phyloP scores from a whole-genome alignment of 2,888 invertebrate species.

The Watsonalla binaria region DNA sequence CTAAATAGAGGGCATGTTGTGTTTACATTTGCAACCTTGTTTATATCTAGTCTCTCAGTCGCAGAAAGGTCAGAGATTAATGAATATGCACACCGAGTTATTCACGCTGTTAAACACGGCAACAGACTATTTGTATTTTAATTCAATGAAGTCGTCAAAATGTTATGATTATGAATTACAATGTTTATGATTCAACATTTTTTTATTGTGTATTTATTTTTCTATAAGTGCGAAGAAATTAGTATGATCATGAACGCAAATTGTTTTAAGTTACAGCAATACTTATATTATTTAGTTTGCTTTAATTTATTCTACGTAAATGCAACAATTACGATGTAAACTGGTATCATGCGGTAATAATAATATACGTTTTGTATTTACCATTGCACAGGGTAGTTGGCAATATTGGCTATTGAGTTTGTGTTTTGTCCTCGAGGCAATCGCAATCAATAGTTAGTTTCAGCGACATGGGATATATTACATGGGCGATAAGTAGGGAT shows the following conservation, averaged over 20 bases:
- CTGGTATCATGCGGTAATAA: no score
- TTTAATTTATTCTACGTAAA: no score
- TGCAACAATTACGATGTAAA: no score
- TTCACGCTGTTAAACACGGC: conserved; percentile 61
- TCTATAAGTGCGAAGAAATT: not conserved
- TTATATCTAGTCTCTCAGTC: conserved; percentile 10
- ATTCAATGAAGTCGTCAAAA: conserved; percentile 26
- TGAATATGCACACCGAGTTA: conserved; percentile 64
- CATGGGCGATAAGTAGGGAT: not conserved
- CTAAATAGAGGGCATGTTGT: not conserved
- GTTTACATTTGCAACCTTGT: conserved; percentile 5
- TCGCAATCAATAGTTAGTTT: not conserved
- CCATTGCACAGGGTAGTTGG: not conserved
- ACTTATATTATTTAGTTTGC: no score
- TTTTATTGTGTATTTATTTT: not conserved
- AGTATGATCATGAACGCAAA: no score
- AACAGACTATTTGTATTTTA: conserved; percentile 63
- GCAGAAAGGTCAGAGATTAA: conserved; percentile 43
- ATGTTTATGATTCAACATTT: not conserved
- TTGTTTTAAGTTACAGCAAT: no score
- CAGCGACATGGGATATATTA: not conserved
- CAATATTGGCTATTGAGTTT: not conserved
- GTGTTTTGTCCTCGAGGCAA: not conserved
- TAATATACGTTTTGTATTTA: no score
- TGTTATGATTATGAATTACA: not conserved